Base-by-base conservation (phyloP, 2,113 vertebrate species). In the Nannobrachium achirus region DNA sequence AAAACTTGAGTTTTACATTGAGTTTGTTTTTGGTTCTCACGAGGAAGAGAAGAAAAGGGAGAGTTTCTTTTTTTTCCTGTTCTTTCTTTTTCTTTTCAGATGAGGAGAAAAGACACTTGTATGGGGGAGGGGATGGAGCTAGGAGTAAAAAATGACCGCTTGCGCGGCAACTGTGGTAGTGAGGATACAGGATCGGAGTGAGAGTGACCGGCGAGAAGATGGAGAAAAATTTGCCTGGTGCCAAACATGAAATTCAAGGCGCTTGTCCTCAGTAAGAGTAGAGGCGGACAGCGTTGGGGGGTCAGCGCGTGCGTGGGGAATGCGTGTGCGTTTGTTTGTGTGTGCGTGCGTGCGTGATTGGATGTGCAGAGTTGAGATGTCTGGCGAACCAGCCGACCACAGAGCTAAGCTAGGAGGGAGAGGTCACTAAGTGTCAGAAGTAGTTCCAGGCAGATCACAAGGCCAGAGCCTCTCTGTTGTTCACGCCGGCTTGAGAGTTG, bases 201-300 rank as follows among this genome's bases (percentile, higher is more conserved):
- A 75, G 72, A 75, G 72, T 76, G 78, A 55, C 59, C 74, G 85
- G 75, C 77, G 72, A 60, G 56, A 67, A 65, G 6, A 25, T 16
- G 18, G 59, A 73, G 60, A 56, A 45, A 41, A 46, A 20, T 1
- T 71, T 74, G 76, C 80, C 75, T 66, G 80, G 89, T 92, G 90
- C 89, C 91, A 92, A 92, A 90, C 71, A 50, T 8, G 45, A 86
- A 90, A 82, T 88, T 87, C 79, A 82, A 83, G 86, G 83, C 78
- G 65, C 88, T 84, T 62, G 81, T 81, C 79, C 82, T 85, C 77
- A 67, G 79, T 86, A 46, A 70, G 50, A 42, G 58, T 57, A 80
- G 39, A 75, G 77, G 58, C 59, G 76, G 80, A 75, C 68, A 1
- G 63, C 46, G 59, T 80, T 63, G 33, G 49, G n/a, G 65, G 68